A percentile compares a stretch with the other conserved stretches of the same genome.
phyloP scores from a whole-genome alignment of 2,888 invertebrate species.

The Archips xylosteana region DNA sequence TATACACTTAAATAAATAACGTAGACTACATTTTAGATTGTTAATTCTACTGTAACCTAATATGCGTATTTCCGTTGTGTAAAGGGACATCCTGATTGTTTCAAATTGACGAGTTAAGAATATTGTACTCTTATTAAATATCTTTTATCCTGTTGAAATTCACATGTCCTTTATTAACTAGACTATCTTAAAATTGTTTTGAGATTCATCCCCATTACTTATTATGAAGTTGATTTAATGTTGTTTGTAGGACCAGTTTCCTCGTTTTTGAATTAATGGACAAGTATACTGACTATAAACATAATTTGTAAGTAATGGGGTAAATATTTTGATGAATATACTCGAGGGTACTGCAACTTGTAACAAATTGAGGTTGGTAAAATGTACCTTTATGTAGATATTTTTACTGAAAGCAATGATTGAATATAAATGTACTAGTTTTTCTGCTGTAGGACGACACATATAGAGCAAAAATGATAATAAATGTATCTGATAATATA shows the following conservation, averaged over 20 bases:
- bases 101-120: slow-evolving; percentile 33
- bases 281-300: not conserved
- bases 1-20: slow-evolving; percentile 34
- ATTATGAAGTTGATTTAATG: slow-evolving; percentile 25
- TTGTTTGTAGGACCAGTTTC: slow-evolving; percentile 6
- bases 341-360: slow-evolving; percentile 20
- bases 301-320: slow-evolving; percentile 40
- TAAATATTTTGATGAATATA: slow-evolving; percentile 34
- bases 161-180: slow-evolving; percentile 29
- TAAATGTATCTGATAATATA: slow-evolving; percentile 75
- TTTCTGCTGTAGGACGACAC: slow-evolving; percentile 75
- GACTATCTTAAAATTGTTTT: slow-evolving; percentile 24
- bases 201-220: slow-evolving; percentile 39
- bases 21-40: slow-evolving; percentile 42
- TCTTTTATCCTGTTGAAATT: slow-evolving; percentile 39
- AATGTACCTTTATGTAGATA: slow-evolving; percentile 45
- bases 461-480: slow-evolving; percentile 75
- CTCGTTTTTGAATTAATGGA: not conserved
- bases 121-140: slow-evolving; percentile 37
- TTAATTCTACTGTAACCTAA: slow-evolving; percentile 36
- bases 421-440: slow-evolving; percentile 52
- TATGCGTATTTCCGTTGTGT: slow-evolving; percentile 38
- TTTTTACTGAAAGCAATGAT: slow-evolving; percentile 58
- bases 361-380: slow-evolving; percentile 35
- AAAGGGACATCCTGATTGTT: slow-evolving; percentile 26